phyloP scores from a whole-genome alignment of 2,888 invertebrate genomes.

The Halictus quadricinctus region DNA sequence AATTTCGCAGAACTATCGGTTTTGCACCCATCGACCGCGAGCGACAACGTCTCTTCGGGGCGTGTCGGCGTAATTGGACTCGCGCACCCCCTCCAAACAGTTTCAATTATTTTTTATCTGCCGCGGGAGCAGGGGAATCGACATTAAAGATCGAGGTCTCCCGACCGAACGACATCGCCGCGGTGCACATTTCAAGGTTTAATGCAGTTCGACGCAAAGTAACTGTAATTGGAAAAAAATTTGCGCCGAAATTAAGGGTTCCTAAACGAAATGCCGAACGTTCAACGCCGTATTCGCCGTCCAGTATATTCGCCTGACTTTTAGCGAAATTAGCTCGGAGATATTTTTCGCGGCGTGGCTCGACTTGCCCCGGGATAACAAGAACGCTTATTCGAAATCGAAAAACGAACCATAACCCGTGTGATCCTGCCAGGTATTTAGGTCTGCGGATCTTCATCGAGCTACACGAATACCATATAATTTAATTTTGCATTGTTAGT shows the following conservation, averaged over 20 bases:
- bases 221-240: slow-evolving; percentile 51
- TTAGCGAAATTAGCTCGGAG: slow-evolving; percentile 32
- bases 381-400: slow-evolving; percentile 31
- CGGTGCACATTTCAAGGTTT: slow-evolving; percentile 48
- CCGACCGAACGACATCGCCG: slow-evolving; percentile 21
- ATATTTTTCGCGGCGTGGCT: neutral
- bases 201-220: slow-evolving; percentile 26
- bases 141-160: slow-evolving; percentile 26
- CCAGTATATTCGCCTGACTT: neutral
- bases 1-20: neutral
- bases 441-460: too few relatives aligned
- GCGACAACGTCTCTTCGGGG: slow-evolving; percentile 23
- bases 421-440: neutral
- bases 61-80: slow-evolving; percentile 40
- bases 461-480: neutral
- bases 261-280: neutral
- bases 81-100: slow-evolving; percentile 4
- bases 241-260: slow-evolving; percentile 30
- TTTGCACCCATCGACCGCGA: neutral
- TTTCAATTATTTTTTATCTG: slow-evolving; percentile 54
- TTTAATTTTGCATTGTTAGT: neutral
- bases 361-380: slow-evolving; percentile 19
- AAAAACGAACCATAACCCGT: neutral
- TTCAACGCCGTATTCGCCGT: neutral
- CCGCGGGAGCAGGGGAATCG: slow-evolving; percentile 24